phyloP scores from a whole-genome alignment of 2,797 vertebrate genomes.

The Podargus strigoides region DNA sequence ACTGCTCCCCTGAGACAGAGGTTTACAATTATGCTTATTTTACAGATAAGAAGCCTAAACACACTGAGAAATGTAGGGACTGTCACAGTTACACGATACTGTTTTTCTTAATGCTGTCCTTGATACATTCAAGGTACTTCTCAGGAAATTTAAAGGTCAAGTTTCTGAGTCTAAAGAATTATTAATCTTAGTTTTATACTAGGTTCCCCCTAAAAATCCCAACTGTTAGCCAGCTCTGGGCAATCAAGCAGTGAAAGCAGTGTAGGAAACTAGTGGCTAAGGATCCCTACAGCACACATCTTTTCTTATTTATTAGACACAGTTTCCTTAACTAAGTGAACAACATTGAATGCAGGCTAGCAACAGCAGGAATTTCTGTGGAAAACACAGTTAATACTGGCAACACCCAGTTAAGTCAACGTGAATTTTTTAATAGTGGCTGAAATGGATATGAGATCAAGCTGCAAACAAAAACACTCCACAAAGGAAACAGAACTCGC shows the following conservation, averaged over 20 bases:
- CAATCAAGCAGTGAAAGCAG: not conserved
- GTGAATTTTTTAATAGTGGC: conserved; percentile 11
- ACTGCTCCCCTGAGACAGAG: not conserved
- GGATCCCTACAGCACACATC: not conserved
- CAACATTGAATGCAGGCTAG: not conserved
- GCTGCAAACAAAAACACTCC: not conserved
- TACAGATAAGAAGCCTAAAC: not conserved
- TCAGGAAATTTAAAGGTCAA: not conserved
- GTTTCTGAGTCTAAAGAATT: not conserved
- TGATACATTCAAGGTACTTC: not conserved
- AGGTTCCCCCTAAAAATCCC: not conserved
- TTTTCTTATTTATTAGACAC: conserved; percentile 24
- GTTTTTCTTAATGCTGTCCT: not conserved
- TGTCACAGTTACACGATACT: not conserved
- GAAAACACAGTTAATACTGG: conserved; percentile 28
- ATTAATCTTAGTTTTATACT: not conserved
- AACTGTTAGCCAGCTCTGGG: not conserved
- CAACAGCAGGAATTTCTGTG: conserved; percentile 14
- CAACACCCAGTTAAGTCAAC: conserved; percentile 10
- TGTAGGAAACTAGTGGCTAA: not conserved
- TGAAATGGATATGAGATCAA: not conserved
- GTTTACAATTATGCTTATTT: not conserved
- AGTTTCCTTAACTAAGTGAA: conserved; percentile 4
- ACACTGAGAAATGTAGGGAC: not conserved
- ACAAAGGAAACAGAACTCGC: conserved; percentile 11